Evolutionary conservation across 1,140 invertebrate species (phyloP).

Genomic region (Apocrypta bakeri): DNA sequence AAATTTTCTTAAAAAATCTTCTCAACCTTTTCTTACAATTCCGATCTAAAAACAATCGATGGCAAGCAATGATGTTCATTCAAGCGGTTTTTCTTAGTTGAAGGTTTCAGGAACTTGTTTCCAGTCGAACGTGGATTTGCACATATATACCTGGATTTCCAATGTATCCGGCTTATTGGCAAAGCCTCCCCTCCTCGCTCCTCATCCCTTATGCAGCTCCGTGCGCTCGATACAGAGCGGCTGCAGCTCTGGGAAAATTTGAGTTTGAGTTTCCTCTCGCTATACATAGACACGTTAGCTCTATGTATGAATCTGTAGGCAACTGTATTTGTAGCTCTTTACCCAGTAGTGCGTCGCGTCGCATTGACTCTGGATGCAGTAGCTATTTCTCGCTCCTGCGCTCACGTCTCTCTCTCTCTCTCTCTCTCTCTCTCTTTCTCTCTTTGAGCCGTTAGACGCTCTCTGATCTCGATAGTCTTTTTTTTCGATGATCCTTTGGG

Average conservation of each 20-base stretch:
- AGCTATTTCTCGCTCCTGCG: background rate
- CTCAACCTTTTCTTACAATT: too few species aligned
- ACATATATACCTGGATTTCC: constrained; percentile 41
- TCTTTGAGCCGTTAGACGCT: background rate
- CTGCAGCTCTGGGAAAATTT: constrained; percentile 28
- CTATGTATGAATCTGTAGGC: background rate
- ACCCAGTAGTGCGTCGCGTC: background rate
- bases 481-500: background rate
- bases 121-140: too few species aligned
- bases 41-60: too few species aligned
- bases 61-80: too few species aligned
- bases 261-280: background rate
- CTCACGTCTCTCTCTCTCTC: too few species aligned
- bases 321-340: background rate
- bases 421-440: background rate
- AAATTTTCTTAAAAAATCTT: too few species aligned
- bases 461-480: background rate
- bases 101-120: too few species aligned
- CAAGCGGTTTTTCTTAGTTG: too few species aligned
- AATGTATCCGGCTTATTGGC: constrained; percentile 32
- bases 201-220: background rate
- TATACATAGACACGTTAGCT: background rate
- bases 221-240: background rate
- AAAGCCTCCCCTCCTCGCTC: background rate
- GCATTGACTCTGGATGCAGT: constrained; percentile 13